Conservation (phyloP, 2,888 invertebrate genomes). For the Parapristionchus giblindavisi region DNA sequence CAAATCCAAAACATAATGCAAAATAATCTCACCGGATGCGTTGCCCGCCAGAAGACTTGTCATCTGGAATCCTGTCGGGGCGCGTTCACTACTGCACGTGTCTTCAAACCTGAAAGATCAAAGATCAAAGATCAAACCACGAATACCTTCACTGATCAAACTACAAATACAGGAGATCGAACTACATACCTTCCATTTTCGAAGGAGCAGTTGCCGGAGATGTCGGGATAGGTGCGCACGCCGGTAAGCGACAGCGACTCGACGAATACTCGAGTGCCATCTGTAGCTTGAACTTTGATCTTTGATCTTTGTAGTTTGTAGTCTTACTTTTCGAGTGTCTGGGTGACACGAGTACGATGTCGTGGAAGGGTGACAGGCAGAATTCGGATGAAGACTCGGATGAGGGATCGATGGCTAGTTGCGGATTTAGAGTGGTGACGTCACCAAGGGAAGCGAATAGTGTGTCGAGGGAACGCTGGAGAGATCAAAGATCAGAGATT, state of each 20-base stretch:
- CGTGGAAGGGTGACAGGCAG: slow-evolving; percentile 28
- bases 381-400: background rate
- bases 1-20: too few species aligned
- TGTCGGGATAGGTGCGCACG: slow-evolving; percentile 10
- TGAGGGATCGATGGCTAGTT: background rate
- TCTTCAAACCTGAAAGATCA: slow-evolving; percentile 17
- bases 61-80: slow-evolving; percentile 9
- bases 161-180: background rate
- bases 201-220: slow-evolving; percentile 22
- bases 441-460: slow-evolving; percentile 24
- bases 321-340: slow-evolving; percentile 26
- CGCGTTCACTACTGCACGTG: slow-evolving; percentile 9
- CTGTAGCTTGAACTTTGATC: slow-evolving; percentile 6
- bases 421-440: slow-evolving; percentile 25
- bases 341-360: slow-evolving; percentile 6
- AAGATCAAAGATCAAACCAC: background rate
- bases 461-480: slow-evolving; percentile 23
- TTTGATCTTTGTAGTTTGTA: background rate
- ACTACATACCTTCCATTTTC: slow-evolving; percentile 8
- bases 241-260: slow-evolving; percentile 30
- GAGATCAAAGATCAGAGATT: too few species aligned
- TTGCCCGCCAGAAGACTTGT: slow-evolving; percentile 29
- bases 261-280: slow-evolving; percentile 33
- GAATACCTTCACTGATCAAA: background rate
- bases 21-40: slow-evolving; percentile 14